Conservation (phyloP, 2,113 vertebrate genomes). For the Saimiri boliviensis region DNA sequence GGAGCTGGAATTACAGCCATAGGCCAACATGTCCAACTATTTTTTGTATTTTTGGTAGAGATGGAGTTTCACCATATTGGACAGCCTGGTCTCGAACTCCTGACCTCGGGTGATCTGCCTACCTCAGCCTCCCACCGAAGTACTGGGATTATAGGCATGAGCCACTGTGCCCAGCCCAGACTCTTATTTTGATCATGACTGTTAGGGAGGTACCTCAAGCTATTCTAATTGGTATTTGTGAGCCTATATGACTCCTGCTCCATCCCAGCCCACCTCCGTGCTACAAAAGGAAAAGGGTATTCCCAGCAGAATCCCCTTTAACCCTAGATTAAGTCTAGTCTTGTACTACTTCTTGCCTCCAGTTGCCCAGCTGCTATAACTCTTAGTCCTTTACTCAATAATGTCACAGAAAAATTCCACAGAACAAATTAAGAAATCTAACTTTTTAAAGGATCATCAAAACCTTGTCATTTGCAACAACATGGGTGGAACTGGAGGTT, state of each 20-base stretch:
- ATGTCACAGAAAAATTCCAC: not conserved
- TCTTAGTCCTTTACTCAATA: not conserved
- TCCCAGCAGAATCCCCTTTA: not conserved
- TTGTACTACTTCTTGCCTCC: not conserved
- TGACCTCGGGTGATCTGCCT: too few species aligned
- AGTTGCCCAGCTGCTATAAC: not conserved
- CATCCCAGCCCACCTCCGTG: not conserved
- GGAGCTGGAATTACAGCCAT: too few species aligned
- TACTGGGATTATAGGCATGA: too few species aligned
- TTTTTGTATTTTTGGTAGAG: too few species aligned
- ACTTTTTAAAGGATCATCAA: not conserved
- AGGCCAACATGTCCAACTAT: too few species aligned
- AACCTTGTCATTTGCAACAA: not conserved
- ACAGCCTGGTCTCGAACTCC: too few species aligned
- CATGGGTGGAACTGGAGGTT: not conserved
- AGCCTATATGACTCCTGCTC: not conserved
- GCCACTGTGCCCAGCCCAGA: too few species aligned
- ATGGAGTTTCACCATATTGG: too few species aligned
- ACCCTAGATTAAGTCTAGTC: not conserved
- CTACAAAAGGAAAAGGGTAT: not conserved
- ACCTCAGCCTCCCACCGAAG: too few species aligned
- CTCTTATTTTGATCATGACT: not conserved
- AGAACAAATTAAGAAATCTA: not conserved
- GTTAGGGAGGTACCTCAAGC: not conserved
- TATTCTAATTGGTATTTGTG: not conserved